These are phyloP conservation scores for Caenorhabditis sp. DNA, from an alignment of 2,888 invertebrate genomes.

Conservation along the genomic window DNA sequence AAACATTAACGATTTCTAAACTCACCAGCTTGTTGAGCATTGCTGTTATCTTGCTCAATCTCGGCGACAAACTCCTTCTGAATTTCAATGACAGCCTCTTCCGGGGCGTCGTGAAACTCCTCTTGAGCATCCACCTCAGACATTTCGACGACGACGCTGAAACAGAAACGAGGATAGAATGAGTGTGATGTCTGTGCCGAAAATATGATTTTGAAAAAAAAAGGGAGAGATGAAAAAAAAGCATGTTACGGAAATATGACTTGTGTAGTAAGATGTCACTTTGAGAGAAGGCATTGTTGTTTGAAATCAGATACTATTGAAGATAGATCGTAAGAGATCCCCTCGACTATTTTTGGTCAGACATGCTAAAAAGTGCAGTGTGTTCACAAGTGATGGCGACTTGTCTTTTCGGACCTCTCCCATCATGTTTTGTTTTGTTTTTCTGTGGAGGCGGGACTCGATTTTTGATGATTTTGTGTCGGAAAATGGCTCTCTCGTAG, in stretches of 20 bases:
- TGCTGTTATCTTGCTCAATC: conserved; percentile 61
- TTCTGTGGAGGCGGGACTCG: conserved; percentile 53
- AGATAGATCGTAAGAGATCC: conserved; percentile 3
- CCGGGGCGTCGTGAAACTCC: conserved; percentile 74
- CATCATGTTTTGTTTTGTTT: conserved; percentile 60
- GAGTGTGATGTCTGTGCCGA: conserved; percentile 20
- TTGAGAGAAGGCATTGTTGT: conserved; percentile 34
- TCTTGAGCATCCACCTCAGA: conserved; percentile 74
- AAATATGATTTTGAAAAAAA: not conserved
- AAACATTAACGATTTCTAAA: no score
- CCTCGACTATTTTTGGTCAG: not conserved
- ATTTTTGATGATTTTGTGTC: conserved; percentile 61
- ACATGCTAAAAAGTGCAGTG: conserved; percentile 37
- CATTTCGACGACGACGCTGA: conserved; percentile 62
- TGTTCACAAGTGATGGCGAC: conserved; percentile 29
- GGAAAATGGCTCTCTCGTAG: conserved; percentile 59
- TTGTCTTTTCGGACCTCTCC: conserved; percentile 32
- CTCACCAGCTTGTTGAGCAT: conserved; percentile 50
- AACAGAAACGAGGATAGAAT: conserved; percentile 30
- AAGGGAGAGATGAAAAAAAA: conserved; percentile 18
- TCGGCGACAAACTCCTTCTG: conserved; percentile 66
- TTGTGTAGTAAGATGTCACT: conserved; percentile 27
- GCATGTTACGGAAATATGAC: conserved; percentile 34
- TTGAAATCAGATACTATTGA: conserved; percentile 47
- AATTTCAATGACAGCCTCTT: conserved; percentile 72